Evolutionary conservation across 2,113 vertebrate species (phyloP), one percentile per base, ranked within the genome.

Genomic region (Polyodon spathula): DNA sequence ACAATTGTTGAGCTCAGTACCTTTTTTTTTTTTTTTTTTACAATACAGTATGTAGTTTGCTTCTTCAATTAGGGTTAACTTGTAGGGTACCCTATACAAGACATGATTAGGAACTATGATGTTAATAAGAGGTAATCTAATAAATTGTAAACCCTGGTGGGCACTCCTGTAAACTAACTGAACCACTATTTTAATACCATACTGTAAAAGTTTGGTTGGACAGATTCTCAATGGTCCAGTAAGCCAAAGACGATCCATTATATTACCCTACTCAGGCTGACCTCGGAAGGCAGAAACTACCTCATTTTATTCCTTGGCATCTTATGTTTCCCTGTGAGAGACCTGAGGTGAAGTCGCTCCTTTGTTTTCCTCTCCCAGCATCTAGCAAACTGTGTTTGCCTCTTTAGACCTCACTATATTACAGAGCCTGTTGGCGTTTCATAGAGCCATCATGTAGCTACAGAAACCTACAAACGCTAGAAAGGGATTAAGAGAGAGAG

Each of bases 211-310:
- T 54, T 59, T 55, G 67, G 72, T 65, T 8, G 43, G 43, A 7
- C 14, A 52, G 62, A 68, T 62, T 65, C 75, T 71, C 72, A 15
- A 56, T 72, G 73, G 72, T 58, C 65, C 75, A 56, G 68, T 73
- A 73, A 68, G 68, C 63, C 12, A 56, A 63, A 74, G 75, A 70
- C 72, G 72, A 72, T 68, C 68, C 75, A 68, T 70, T 76, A 64
- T 59, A 77, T 75, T 71, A 77, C 72, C 68, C 57, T 63, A 77
- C 72, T 73, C 73, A 75, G 65, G 61, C 65, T 75, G 75, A 77
- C 74, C 74, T 71, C 53, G 63, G 54, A 14, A 65, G 8, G 61
- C 54, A 17, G 60, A 48, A 56, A 55, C 62, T 62, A 55, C 59
- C 54, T 41, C 54, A 12, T 59, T 66, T 68, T 66, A 63, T 68